Conservation (phyloP, 2,113 vertebrate genomes). For the Bufo bufo region DNA sequence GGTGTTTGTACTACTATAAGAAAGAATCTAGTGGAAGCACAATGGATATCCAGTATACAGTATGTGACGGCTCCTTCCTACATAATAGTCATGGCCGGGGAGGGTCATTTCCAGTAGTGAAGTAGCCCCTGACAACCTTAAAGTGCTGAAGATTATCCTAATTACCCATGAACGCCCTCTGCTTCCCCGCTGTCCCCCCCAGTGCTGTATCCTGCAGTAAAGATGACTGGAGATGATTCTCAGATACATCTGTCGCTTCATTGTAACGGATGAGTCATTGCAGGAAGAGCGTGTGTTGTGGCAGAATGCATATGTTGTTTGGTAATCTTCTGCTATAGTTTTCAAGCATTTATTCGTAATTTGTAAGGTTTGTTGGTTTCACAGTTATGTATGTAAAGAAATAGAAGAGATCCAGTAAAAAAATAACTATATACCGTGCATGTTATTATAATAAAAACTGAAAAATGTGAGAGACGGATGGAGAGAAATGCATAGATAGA, state of each 20-base stretch:
- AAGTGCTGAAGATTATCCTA: neutral
- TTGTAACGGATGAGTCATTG: constrained; percentile 2
- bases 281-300: neutral
- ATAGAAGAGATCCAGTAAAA: neutral
- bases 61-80: neutral
- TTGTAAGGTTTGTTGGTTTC: neutral
- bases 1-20: too few relatives aligned
- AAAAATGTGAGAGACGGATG: too few relatives aligned
- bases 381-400: neutral
- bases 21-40: too few relatives aligned
- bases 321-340: neutral
- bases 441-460: too few relatives aligned
- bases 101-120: neutral
- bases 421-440: too few relatives aligned
- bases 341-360: neutral
- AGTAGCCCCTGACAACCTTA: neutral
- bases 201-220: neutral
- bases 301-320: neutral
- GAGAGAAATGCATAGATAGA: too few relatives aligned
- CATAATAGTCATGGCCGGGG: neutral
- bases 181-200: neutral
- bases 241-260: neutral
- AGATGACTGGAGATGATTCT: neutral
- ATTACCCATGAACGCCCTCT: neutral
- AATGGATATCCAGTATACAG: too few relatives aligned